A percentile compares a stretch with the other conserved stretches of the same genome.
These are phyloP conservation scores for Neomonachus schauinslandi DNA, from an alignment of 2,113 vertebrate species.

Conservation along the genomic window DNA sequence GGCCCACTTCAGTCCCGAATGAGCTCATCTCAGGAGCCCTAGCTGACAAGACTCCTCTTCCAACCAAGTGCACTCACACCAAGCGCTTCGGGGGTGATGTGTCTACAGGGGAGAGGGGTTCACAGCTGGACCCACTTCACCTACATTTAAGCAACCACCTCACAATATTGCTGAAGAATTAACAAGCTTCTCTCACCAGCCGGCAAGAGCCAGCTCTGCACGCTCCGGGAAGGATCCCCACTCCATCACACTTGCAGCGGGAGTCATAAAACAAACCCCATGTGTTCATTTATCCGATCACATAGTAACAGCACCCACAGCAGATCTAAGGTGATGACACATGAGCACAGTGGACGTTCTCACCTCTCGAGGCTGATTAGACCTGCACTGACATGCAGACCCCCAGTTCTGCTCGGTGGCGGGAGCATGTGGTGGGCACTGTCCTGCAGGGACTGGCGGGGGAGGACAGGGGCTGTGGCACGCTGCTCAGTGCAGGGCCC, in stretches of 20 bases:
- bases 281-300: fast-evolving
- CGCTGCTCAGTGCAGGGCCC: background rate
- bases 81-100: fast-evolving
- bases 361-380: no score
- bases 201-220: fast-evolving
- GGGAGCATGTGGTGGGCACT: fast-evolving
- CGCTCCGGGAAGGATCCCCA: fast-evolving
- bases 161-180: background rate
- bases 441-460: fast-evolving
- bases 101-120: fast-evolving
- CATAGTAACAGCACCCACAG: fast-evolving
- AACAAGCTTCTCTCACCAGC: fast-evolving
- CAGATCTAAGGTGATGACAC: fast-evolving
- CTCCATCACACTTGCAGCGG: fast-evolving
- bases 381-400: background rate
- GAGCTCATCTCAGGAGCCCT: background rate
- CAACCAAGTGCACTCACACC: fast-evolving
- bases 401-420: background rate
- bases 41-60: background rate
- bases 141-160: background rate
- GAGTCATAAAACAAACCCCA: background rate
- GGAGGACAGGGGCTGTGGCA: fast-evolving
- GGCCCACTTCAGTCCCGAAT: fast-evolving
- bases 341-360: fast-evolving
- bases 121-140: background rate